These are phyloP conservation scores for Zaprionus obscuricornis DNA, from an alignment of 2,888 invertebrate species.

Conservation along the genomic window DNA sequence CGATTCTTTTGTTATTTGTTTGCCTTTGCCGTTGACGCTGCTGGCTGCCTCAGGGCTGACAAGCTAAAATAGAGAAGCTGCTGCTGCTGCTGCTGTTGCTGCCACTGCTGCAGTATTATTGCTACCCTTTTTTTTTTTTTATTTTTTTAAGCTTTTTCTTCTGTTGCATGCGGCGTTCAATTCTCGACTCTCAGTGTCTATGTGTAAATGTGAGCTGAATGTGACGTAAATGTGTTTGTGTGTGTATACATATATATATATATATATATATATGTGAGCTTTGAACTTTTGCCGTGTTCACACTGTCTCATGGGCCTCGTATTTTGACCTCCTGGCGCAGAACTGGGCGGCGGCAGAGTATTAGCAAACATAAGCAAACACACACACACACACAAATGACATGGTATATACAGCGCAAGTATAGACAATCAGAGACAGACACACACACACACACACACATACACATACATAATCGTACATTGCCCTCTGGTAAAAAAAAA, in stretches of 20 bases:
- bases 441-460: constrained; percentile 18
- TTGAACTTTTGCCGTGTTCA: constrained; percentile 49
- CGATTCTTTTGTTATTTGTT: constrained; percentile 30
- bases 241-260: neutral
- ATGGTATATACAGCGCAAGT: too few relatives aligned
- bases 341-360: constrained; percentile 22
- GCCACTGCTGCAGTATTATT: constrained; percentile 1
- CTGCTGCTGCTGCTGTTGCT: constrained; percentile 21
- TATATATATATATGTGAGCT: constrained; percentile 31
- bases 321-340: constrained; percentile 41
- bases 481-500: constrained; percentile 65
- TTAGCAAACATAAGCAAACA: constrained; percentile 14
- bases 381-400: constrained; percentile 2
- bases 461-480: constrained; percentile 63
- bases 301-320: constrained; percentile 16
- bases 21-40: neutral
- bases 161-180: constrained; percentile 31
- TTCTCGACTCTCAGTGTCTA: too few relatives aligned
- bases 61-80: constrained; percentile 12
- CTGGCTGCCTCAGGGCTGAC: neutral
- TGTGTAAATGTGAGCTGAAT: too few relatives aligned
- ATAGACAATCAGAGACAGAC: constrained; percentile 14
- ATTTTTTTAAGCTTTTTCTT: too few relatives aligned
- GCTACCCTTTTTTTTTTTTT: constrained; percentile 39
- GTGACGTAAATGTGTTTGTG: too few relatives aligned